These are phyloP conservation scores for Sussaba pulchella DNA, from an alignment of 2,888 invertebrate genomes.

Conservation along the genomic window DNA sequence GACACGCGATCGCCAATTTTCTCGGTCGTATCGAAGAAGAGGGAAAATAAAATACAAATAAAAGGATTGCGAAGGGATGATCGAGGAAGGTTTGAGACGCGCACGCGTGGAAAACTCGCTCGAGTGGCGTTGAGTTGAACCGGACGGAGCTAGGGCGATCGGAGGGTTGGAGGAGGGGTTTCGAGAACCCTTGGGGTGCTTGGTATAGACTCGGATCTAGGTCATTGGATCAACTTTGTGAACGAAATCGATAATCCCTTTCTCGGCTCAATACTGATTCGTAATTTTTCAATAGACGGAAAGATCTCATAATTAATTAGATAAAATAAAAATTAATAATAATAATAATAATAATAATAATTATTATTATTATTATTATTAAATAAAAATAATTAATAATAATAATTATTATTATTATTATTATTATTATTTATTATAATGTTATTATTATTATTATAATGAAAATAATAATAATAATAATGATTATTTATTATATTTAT, in stretches of 20 bases:
- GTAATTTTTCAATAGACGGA: too few species aligned
- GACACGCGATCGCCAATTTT: slow-evolving; percentile 8
- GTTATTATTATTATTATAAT: too few species aligned
- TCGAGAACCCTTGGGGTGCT: slow-evolving; percentile 16
- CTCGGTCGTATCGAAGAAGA: background rate
- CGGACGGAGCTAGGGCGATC: background rate
- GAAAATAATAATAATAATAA: too few species aligned
- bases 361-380: too few species aligned
- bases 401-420: too few species aligned
- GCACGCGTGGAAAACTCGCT: background rate
- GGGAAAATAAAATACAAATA: background rate
- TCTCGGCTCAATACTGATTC: background rate
- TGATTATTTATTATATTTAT: too few species aligned
- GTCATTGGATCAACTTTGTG: slow-evolving; percentile 27
- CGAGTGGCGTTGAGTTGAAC: background rate
- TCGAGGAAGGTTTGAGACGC: background rate
- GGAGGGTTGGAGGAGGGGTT: too few species aligned
- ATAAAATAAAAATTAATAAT: too few species aligned
- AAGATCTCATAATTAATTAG: too few species aligned
- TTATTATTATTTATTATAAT: too few species aligned
- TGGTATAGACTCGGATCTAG: slow-evolving; percentile 4
- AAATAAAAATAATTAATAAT: too few species aligned
- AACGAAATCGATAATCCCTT: slow-evolving; percentile 4
- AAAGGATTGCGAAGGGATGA: background rate
- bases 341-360: too few species aligned